A percentile compares a stretch with the other conserved stretches of the same genome.
Evolutionary conservation across 2,113 vertebrate species (phyloP).

Genomic region (Eupsittula cactorum): DNA sequence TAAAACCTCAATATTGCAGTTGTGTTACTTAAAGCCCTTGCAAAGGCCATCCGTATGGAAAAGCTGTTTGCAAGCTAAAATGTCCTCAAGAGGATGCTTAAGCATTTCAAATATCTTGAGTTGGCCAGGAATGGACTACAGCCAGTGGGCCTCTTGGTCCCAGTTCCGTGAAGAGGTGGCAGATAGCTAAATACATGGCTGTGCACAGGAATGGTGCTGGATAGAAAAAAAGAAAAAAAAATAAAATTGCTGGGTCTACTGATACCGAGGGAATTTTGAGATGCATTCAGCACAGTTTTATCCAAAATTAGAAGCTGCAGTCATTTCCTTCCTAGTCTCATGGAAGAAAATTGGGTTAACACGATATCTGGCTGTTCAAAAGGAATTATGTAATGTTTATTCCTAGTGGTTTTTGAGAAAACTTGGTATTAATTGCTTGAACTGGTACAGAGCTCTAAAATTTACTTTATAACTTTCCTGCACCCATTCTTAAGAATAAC

Average conservation of each 20-base stretch:
- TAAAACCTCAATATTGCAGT: neutral
- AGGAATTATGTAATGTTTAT: neutral
- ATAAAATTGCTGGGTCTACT: neutral
- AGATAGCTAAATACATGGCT: neutral
- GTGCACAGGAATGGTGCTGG: neutral
- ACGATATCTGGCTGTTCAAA: neutral
- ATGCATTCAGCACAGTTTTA: neutral
- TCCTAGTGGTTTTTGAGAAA: neutral
- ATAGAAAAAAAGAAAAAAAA: neutral
- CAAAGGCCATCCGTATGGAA: neutral
- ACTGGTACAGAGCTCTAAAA: neutral
- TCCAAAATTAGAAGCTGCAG: slow-evolving; percentile 21
- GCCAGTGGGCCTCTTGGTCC: neutral
- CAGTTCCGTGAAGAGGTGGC: neutral
- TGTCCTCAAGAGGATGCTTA: neutral
- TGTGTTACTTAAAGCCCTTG: neutral
- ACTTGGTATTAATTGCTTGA: neutral
- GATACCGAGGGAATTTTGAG: neutral
- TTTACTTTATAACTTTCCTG: neutral
- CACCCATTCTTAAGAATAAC: neutral
- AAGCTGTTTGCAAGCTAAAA: neutral
- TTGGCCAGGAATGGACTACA: neutral
- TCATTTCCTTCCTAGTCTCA: slow-evolving; percentile 13
- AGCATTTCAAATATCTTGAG: neutral
- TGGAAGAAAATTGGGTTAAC: neutral